Base-by-base conservation (phyloP, 2,888 invertebrate species). In the Drosophila prolongata region DNA sequence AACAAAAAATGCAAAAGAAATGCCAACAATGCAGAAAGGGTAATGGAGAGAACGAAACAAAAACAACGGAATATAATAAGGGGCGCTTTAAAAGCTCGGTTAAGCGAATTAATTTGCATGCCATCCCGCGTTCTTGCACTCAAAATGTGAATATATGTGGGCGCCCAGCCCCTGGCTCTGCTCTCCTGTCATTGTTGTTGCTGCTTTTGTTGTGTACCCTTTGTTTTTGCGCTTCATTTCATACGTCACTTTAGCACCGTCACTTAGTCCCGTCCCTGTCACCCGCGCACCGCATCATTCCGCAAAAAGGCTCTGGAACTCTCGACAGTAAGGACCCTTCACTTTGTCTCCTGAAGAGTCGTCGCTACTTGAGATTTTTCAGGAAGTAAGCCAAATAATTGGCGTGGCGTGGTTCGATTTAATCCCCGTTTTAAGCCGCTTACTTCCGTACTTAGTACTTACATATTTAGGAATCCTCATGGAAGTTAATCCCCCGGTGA, bases 381-480 rank as follows among this genome's bases (percentile, higher is more conserved):
- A 46, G 61, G 61, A 55, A 59, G 58, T 30, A 62, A 62, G 62
- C 61, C 62, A 64, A 47, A 62, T 62, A 62, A 64, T 64, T 62
- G 62, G 62, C 40, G 34, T 35, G 40, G 27, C 34, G 24, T 27
- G 40, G 27, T 34, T 62, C 40, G 62, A 46, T 64, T 62, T 64
- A 56, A 64, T 62, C 62, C 38, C 46, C 35, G 59, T 19, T 60
- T 38, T 61, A 54, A 62, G 60, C 62, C 37, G 30, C 46, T 58
- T 58, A 58, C 16, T 46, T 58, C 35, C 27, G 16, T 40, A 47
- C 58, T 64, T 62, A 49, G 42, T 64, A 64, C 62, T 64, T 47
- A 64, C 62, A 42, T 64, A 42, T 42, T 49, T n/a, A 13, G 27
- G 46, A 46, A n/a, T 30, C 34, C 14, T 24, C 34, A 24, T 34